These are phyloP conservation scores for Congeria kusceri DNA, from an alignment of 2,888 invertebrate species.

Conservation along the genomic window DNA sequence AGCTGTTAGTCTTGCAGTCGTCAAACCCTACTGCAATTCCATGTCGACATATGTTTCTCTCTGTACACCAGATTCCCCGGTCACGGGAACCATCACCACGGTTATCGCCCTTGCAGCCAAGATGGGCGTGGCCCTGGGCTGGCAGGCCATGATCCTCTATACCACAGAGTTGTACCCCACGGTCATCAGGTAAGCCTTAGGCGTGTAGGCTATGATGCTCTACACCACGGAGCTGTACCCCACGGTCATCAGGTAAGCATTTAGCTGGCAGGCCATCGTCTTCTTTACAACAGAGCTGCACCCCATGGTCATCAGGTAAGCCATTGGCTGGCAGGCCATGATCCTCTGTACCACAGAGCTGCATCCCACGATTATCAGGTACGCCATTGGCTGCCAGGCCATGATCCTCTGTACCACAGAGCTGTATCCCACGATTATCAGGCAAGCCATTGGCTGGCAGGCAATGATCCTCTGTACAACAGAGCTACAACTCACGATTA, in stretches of 20 bases:
- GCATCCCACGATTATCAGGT: no score
- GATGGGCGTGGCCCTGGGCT: slow-evolving; percentile 69
- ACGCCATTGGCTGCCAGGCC: slow-evolving; percentile 77
- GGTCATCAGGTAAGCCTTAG: slow-evolving; percentile 70
- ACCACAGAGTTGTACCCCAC: slow-evolving; percentile 78
- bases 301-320: no score
- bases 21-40: no score
- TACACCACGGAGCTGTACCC: background rate
- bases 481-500: no score
- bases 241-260: no score
- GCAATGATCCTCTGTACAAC: no score
- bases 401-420: slow-evolving; percentile 74
- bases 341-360: no score
- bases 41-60: background rate
- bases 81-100: slow-evolving; percentile 46
- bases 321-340: no score
- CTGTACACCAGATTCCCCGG: slow-evolving; percentile 57
- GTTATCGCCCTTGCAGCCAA: slow-evolving; percentile 70
- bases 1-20: no score
- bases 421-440: slow-evolving; percentile 77
- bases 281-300: slow-evolving; percentile 72
- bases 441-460: no score
- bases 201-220: background rate
- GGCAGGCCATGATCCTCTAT: slow-evolving; percentile 74
- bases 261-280: slow-evolving; percentile 73